These are phyloP conservation scores for Hirundo rustica DNA, from an alignment of 2,797 vertebrate species.

Conservation along the genomic window DNA sequence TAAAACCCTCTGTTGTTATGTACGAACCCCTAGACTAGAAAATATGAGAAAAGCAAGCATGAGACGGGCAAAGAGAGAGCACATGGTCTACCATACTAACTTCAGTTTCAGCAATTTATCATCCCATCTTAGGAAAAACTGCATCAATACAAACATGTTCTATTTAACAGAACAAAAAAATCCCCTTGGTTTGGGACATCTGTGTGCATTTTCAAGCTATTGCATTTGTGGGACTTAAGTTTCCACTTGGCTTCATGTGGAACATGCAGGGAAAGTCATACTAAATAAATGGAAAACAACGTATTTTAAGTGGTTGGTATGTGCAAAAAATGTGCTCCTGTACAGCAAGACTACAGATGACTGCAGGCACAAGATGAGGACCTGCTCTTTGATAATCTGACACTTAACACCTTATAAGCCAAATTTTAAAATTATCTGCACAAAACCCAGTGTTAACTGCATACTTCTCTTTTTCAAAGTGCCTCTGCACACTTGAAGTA, in stretches of 20 bases:
- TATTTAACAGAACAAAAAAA: background rate
- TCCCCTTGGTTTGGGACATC: background rate
- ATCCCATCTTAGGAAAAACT: background rate
- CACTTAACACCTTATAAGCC: background rate
- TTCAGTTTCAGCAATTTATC: background rate
- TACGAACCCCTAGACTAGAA: background rate
- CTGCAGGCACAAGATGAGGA: background rate
- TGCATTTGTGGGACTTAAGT: background rate
- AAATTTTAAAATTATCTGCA: background rate
- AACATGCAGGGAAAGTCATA: background rate
- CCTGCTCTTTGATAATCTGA: background rate
- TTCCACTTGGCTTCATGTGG: background rate
- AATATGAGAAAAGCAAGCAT: constrained; percentile 17
- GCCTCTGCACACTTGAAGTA: background rate
- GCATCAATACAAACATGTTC: background rate
- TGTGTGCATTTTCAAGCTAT: background rate
- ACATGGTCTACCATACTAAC: background rate
- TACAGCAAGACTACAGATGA: background rate
- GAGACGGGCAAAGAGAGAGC: rapidly evolving
- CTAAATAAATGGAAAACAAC: background rate
- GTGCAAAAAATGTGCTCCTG: constrained; percentile 12
- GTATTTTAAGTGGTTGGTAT: background rate
- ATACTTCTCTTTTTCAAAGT: background rate
- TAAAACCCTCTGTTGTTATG: constrained; percentile 48
- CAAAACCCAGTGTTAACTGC: background rate